Evolutionary conservation across 2,888 invertebrate species (phyloP).

Genomic region (Periphyllus acericola): DNA sequence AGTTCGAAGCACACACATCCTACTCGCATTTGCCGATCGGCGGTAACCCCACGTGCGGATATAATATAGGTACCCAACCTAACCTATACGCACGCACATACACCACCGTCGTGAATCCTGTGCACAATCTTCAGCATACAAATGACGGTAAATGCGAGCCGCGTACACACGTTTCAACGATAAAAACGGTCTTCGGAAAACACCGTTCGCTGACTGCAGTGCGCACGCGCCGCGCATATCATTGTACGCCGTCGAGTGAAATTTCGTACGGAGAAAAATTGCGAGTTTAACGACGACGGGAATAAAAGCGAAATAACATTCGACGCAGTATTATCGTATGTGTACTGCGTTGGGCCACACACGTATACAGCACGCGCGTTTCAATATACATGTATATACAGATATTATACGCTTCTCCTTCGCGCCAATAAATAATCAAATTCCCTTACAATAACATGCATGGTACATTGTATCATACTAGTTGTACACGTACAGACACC

Average conservation of each 20-base stretch:
- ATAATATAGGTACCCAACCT: background rate
- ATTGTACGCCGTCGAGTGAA: background rate
- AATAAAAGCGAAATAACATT: background rate
- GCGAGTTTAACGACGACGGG: background rate
- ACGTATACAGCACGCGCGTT: background rate
- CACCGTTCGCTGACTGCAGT: background rate
- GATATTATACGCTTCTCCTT: background rate
- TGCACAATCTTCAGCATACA: conserved; percentile 44
- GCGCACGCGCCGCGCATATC: background rate
- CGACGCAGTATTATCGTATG: background rate
- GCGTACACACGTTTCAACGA: conserved; percentile 45
- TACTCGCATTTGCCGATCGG: background rate
- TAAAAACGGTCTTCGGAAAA: conserved; percentile 37
- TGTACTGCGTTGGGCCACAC: background rate
- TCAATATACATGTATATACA: background rate
- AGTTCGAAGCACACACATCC: conserved; percentile 5
- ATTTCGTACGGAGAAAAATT: conserved; percentile 11
- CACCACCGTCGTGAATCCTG: background rate
- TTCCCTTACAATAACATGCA: background rate
- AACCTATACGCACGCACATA: background rate
- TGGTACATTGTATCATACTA: background rate
- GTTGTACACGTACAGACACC: background rate
- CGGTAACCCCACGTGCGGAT: background rate
- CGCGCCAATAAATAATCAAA: conserved; percentile 43
- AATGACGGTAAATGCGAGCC: conserved; percentile 48